phyloP scores from a whole-genome alignment of 1,140 invertebrate species.

The Daktulosphaira vitifoliae region DNA sequence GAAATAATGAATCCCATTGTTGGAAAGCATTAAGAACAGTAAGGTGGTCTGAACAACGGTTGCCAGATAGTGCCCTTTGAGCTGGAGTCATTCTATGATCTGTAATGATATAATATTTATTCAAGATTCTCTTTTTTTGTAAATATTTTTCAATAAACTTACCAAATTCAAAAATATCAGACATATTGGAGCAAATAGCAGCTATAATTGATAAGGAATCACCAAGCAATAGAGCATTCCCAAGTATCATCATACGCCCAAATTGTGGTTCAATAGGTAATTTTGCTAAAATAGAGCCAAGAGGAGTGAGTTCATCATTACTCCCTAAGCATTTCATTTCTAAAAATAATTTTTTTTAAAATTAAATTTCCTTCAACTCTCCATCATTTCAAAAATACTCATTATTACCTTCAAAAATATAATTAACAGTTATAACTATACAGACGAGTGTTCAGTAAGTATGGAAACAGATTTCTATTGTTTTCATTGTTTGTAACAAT shows the following conservation, averaged over 20 bases:
- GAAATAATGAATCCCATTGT: constrained; percentile 69
- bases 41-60: constrained; percentile 85
- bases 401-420: neutral
- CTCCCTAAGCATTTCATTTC: constrained; percentile 83
- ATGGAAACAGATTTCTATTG: no score
- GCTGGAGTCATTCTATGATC: constrained; percentile 59
- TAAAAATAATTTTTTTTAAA: no score
- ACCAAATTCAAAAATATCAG: constrained; percentile 34
- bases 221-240: constrained; percentile 73
- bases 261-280: constrained; percentile 84
- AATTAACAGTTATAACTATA: constrained; percentile 3
- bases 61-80: constrained; percentile 75
- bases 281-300: constrained; percentile 85
- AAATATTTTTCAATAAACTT: neutral
- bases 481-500: no score
- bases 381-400: no score
- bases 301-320: constrained; percentile 75
- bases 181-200: constrained; percentile 68
- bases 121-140: neutral
- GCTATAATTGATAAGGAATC: constrained; percentile 88
- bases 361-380: no score
- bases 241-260: constrained; percentile 91
- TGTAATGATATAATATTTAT: constrained; percentile 41
- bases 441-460: no score
- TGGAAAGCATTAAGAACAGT: constrained; percentile 89